Conservation (phyloP, 2,888 invertebrate species). For the Volucella inanis region DNA sequence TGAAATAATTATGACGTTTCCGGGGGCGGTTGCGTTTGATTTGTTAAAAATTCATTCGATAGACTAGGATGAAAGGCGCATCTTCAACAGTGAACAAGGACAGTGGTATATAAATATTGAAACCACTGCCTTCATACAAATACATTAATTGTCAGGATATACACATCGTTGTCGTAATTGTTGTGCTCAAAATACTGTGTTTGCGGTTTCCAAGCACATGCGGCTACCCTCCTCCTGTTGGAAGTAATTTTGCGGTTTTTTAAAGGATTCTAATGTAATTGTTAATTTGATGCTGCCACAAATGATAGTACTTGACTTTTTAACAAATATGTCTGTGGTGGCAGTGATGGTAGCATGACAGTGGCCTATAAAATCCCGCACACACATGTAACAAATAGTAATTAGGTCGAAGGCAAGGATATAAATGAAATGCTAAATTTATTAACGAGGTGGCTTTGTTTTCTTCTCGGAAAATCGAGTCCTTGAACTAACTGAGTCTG, state of each 20-base stretch:
- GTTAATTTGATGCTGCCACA: slow-evolving; percentile 71
- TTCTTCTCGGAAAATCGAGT: slow-evolving; percentile 24
- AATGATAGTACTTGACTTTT: slow-evolving; percentile 72
- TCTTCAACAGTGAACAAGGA: slow-evolving; percentile 57
- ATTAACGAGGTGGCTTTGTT: slow-evolving; percentile 72
- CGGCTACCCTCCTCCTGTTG: slow-evolving; percentile 7
- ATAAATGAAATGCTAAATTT: slow-evolving; percentile 74
- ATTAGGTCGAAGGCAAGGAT: slow-evolving; percentile 46
- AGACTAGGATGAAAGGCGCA: slow-evolving; percentile 9
- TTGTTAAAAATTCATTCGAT: slow-evolving; percentile 57
- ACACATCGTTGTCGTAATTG: slow-evolving; percentile 30
- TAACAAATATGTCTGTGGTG: slow-evolving; percentile 60
- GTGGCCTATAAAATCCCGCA: slow-evolving; percentile 4
- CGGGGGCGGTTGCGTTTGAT: slow-evolving; percentile 3
- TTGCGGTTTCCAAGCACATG: slow-evolving; percentile 50
- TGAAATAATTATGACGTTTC: slow-evolving; percentile 42
- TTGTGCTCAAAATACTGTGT: slow-evolving; percentile 51
- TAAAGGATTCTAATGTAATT: slow-evolving; percentile 64
- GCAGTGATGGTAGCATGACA: too few relatives aligned
- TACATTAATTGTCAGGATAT: not conserved
- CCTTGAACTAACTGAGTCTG: slow-evolving; percentile 50
- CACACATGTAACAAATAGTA: slow-evolving; percentile 29
- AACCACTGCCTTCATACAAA: slow-evolving; percentile 26
- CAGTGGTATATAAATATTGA: slow-evolving; percentile 29
- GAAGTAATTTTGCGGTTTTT: slow-evolving; percentile 67